Conservation (phyloP, 1,140 invertebrate species). For the Bombus waltoni region DNA sequence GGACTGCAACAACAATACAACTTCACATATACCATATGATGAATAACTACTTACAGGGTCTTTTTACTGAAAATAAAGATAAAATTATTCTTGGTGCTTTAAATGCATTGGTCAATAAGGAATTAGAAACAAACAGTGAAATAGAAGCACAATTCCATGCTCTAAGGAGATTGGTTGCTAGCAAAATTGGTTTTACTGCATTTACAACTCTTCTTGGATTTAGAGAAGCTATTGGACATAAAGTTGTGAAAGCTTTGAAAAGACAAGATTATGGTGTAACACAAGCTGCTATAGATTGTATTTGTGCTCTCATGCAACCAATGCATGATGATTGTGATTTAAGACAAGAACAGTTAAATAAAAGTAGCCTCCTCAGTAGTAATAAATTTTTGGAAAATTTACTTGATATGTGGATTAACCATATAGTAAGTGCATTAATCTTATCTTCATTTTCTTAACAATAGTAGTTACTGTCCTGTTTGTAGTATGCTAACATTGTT, state of each 20-base stretch:
- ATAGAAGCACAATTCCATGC: slow-evolving; percentile 97
- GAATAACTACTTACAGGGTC: slow-evolving; percentile 86
- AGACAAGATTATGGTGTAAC: slow-evolving; percentile 94
- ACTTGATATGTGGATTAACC: slow-evolving; percentile 96
- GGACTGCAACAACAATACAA: slow-evolving; percentile 78
- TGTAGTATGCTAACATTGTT: neutral
- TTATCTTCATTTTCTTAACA: neutral
- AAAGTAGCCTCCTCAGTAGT: slow-evolving; percentile 96
- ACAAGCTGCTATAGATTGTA: slow-evolving; percentile 98
- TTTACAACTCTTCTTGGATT: slow-evolving; percentile 96
- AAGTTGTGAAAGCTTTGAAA: slow-evolving; percentile 95
- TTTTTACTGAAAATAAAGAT: slow-evolving; percentile 99
- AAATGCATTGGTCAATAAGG: slow-evolving; percentile 89
- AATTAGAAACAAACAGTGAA: slow-evolving; percentile 88
- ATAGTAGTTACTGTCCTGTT: neutral
- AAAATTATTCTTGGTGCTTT: slow-evolving; percentile 94
- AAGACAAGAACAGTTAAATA: slow-evolving; percentile 98
- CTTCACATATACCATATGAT: slow-evolving; percentile 76
- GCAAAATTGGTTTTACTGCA: slow-evolving; percentile 98
- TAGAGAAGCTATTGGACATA: slow-evolving; percentile 96
- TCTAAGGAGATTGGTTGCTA: slow-evolving; percentile 95
- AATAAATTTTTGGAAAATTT: slow-evolving; percentile 96
- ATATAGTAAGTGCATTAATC: slow-evolving; percentile 89
- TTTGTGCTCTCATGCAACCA: slow-evolving; percentile 99
- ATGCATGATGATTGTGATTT: slow-evolving; percentile 98